Evolutionary conservation across 2,888 invertebrate species (phyloP).

Genomic region (Malthinus seriepunctatus): DNA sequence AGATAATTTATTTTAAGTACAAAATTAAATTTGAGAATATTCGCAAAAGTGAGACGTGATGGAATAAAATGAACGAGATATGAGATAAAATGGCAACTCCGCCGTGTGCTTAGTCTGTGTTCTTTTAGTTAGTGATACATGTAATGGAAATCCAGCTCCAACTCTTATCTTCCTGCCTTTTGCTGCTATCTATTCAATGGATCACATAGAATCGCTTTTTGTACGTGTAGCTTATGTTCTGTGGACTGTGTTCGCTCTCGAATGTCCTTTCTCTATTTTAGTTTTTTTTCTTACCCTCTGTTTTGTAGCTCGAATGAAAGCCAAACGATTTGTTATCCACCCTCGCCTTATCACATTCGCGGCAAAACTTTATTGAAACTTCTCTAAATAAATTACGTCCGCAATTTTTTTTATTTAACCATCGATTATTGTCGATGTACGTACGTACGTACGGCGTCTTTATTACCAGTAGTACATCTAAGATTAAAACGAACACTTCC

Average conservation of each 20-base stretch:
- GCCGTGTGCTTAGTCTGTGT: constrained; percentile 21
- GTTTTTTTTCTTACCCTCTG: constrained; percentile 9
- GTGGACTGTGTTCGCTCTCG: constrained; percentile 18
- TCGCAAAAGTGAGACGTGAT: constrained; percentile 20
- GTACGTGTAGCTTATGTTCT: constrained; percentile 28
- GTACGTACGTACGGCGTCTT: too few species aligned
- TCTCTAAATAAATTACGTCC: constrained; percentile 1
- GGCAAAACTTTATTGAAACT: constrained; percentile 15
- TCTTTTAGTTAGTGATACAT: constrained; percentile 32
- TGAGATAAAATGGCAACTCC: constrained; percentile 10
- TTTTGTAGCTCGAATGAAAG: constrained; percentile 9
- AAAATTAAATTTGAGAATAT: constrained; percentile 9
- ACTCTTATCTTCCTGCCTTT: constrained; percentile 22
- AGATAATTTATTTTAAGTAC: constrained; percentile 3
- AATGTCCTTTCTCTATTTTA: constrained; percentile 17
- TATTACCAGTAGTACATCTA: too few species aligned
- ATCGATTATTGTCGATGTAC: too few species aligned
- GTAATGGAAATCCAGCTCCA: constrained; percentile 33
- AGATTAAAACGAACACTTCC: constrained; percentile 35
- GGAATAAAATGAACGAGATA: constrained; percentile 31
- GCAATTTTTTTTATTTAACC: background rate
- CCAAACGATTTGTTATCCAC: constrained; percentile 15
- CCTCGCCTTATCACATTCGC: constrained; percentile 10
- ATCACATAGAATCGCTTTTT: constrained; percentile 31
- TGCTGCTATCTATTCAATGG: constrained; percentile 32